phyloP scores from a whole-genome alignment of 2,113 vertebrate genomes.

The Cololabis saira region DNA sequence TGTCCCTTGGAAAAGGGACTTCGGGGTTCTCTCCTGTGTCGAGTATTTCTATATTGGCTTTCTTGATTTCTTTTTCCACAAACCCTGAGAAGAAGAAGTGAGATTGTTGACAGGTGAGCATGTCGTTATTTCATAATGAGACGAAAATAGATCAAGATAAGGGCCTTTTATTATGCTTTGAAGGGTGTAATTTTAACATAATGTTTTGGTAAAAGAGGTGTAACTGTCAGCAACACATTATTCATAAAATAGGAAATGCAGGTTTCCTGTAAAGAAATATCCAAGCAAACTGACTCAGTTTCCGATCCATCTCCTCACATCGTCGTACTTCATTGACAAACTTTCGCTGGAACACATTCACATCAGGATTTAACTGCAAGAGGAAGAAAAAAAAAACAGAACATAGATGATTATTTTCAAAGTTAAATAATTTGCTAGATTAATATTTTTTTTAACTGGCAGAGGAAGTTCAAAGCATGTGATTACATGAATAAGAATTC shows the following conservation, averaged over 20 bases:
- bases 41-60: conserved; percentile 90
- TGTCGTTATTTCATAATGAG: no score
- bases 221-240: no score
- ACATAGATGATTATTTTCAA: no score
- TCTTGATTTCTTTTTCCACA: conserved; percentile 98
- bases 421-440: neutral
- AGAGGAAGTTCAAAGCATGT: neutral
- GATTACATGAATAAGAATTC: neutral
- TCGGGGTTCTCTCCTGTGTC: conserved; percentile 98
- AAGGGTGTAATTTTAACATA: neutral
- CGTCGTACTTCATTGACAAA: conserved; percentile 97
- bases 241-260: neutral
- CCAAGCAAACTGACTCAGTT: conserved; percentile 86
- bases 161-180: neutral
- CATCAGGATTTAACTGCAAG: conserved; percentile 93
- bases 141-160: no score
- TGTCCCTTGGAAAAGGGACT: conserved; percentile 96
- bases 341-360: conserved; percentile 98
- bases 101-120: neutral
- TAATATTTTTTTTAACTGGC: neutral
- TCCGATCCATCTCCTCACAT: conserved; percentile 98
- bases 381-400: neutral
- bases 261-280: neutral
- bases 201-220: no score
- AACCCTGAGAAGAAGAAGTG: conserved; percentile 82